Percentiles rank a stretch among this genome's conserved stretches.
Evolutionary conservation across 2,797 vertebrate species (phyloP).

Genomic region (Pteropus rufus): DNA sequence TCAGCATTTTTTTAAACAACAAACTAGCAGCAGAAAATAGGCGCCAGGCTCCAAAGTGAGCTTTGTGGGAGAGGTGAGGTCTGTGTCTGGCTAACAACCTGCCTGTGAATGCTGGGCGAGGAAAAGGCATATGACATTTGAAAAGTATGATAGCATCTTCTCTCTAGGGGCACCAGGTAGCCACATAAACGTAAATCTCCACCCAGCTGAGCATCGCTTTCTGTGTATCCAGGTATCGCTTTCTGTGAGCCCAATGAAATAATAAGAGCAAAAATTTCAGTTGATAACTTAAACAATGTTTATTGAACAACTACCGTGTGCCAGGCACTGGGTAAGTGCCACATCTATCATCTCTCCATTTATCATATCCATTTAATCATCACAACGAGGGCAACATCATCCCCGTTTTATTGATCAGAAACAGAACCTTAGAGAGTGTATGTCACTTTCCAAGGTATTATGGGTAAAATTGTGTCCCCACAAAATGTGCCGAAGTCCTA

Average conservation of each 20-base stretch:
- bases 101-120: not conserved
- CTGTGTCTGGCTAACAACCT: not conserved
- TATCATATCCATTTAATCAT: not conserved
- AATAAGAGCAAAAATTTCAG: not conserved
- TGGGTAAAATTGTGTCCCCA: not conserved
- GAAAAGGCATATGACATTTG: not conserved
- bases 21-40: slow-evolving; percentile 60
- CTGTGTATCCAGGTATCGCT: not conserved
- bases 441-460: not conserved
- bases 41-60: not conserved
- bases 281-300: not conserved
- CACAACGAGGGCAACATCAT: not conserved
- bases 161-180: no score
- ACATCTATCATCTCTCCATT: not conserved
- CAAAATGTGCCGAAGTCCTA: not conserved
- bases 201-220: not conserved
- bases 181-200: no score
- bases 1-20: slow-evolving; percentile 77
- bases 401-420: not conserved
- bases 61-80: not conserved
- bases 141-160: not conserved
- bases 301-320: not conserved
- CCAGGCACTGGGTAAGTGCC: not conserved
- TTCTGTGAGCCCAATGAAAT: not conserved
- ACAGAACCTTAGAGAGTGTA: not conserved